These are phyloP conservation scores for Molothrus ater DNA, from an alignment of 2,797 vertebrate species.

Conservation along the genomic window DNA sequence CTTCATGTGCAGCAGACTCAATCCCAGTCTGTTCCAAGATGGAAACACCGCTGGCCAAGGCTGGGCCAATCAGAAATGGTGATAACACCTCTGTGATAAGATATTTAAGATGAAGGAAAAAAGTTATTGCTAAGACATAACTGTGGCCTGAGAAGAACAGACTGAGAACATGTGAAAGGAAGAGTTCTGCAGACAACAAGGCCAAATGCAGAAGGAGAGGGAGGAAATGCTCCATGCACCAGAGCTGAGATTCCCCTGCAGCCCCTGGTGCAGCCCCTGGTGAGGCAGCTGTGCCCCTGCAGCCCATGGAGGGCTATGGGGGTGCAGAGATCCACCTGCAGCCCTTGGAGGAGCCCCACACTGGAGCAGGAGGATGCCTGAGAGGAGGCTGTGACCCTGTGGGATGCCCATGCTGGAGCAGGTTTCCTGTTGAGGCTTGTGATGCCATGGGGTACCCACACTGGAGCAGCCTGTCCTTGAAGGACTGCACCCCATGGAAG, in stretches of 20 bases:
- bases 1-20: background rate
- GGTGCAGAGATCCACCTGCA: background rate
- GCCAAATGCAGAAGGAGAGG: background rate
- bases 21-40: background rate
- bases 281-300: background rate
- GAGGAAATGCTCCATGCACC: fast-evolving
- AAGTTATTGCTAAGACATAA: fast-evolving
- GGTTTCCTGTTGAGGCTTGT: background rate
- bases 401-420: background rate
- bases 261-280: background rate
- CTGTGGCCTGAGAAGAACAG: background rate
- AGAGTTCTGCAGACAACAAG: background rate
- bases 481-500: background rate
- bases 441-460: fast-evolving
- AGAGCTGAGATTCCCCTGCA: background rate
- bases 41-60: fast-evolving
- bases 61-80: background rate
- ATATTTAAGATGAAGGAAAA: background rate
- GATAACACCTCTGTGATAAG: background rate
- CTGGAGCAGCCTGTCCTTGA: background rate
- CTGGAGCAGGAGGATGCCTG: fast-evolving
- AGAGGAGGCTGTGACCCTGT: fast-evolving
- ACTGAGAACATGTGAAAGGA: background rate
- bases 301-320: fast-evolving
- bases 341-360: fast-evolving